Conservation (phyloP, 2,113 vertebrate genomes). For the Callithrix jacchus region DNA sequence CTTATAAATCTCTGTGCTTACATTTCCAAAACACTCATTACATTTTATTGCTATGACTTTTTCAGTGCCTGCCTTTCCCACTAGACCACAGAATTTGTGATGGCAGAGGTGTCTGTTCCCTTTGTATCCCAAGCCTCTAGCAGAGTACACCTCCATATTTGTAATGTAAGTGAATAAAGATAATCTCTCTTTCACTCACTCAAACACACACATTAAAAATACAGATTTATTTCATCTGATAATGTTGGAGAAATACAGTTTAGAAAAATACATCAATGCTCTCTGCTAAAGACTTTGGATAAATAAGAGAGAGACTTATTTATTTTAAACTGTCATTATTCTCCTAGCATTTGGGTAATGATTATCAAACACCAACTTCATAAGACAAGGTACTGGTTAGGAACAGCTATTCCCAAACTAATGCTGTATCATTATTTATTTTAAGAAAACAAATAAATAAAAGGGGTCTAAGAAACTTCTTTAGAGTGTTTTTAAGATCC, state of each 20-base stretch:
- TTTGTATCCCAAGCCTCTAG: not conserved
- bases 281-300: not conserved
- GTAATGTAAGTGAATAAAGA: not conserved
- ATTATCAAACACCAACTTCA: not conserved
- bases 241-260: not conserved
- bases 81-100: not conserved
- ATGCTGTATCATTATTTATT: not conserved
- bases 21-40: not conserved
- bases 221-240: not conserved
- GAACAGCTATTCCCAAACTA: not conserved
- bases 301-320: not conserved
- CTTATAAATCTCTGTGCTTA: not conserved
- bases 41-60: not conserved
- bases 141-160: not conserved
- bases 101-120: not conserved
- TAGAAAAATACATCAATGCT: not conserved
- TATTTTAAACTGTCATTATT: not conserved
- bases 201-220: not conserved
- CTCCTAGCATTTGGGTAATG: not conserved
- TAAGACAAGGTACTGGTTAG: not conserved
- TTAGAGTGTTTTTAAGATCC: not conserved
- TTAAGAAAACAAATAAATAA: constrained; percentile 7
- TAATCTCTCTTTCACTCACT: not conserved
- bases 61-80: not conserved
- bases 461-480: not conserved